phyloP scores from a whole-genome alignment of 1,140 invertebrate genomes.

The Ooceraea biroi region DNA sequence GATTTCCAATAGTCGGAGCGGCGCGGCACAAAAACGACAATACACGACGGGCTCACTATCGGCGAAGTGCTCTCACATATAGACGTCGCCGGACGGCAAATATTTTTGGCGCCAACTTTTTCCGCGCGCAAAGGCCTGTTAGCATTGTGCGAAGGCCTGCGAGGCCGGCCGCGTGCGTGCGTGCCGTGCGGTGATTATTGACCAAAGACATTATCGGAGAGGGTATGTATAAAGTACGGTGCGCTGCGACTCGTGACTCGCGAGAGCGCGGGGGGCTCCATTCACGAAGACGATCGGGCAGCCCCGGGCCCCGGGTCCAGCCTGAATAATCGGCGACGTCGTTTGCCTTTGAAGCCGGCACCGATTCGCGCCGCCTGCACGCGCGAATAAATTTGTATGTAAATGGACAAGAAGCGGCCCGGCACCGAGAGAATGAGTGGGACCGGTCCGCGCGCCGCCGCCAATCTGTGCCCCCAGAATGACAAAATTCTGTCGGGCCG shows the following conservation, averaged over 20 bases:
- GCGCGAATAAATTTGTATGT: slow-evolving; percentile 65
- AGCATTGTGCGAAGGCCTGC: slow-evolving; percentile 74
- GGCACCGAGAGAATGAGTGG: slow-evolving; percentile 5
- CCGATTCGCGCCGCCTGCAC: slow-evolving; percentile 55
- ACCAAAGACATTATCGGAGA: slow-evolving; percentile 79
- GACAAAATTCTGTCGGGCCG: neutral
- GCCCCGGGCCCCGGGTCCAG: neutral
- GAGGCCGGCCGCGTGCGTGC: slow-evolving; percentile 67
- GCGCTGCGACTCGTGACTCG: slow-evolving; percentile 45
- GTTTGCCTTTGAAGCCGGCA: slow-evolving; percentile 62
- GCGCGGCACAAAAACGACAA: slow-evolving; percentile 31
- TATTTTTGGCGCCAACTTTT: slow-evolving; percentile 82
- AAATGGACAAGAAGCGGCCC: slow-evolving; percentile 53
- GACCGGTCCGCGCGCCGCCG: slow-evolving; percentile 2
- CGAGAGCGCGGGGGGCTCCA: slow-evolving; percentile 47
- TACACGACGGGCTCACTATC: slow-evolving; percentile 53
- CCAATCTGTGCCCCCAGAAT: slow-evolving; percentile 11
- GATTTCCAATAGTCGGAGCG: slow-evolving; percentile 29
- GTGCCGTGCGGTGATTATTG: slow-evolving; percentile 74
- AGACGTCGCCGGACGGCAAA: slow-evolving; percentile 76
- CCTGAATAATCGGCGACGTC: slow-evolving; percentile 58
- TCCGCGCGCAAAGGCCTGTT: slow-evolving; percentile 76
- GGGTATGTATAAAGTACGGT: slow-evolving; percentile 64
- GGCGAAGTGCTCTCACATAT: slow-evolving; percentile 64
- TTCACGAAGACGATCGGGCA: slow-evolving; percentile 53